Base-by-base conservation (phyloP, 1,140 invertebrate genomes). In the Lucilia sericata region DNA sequence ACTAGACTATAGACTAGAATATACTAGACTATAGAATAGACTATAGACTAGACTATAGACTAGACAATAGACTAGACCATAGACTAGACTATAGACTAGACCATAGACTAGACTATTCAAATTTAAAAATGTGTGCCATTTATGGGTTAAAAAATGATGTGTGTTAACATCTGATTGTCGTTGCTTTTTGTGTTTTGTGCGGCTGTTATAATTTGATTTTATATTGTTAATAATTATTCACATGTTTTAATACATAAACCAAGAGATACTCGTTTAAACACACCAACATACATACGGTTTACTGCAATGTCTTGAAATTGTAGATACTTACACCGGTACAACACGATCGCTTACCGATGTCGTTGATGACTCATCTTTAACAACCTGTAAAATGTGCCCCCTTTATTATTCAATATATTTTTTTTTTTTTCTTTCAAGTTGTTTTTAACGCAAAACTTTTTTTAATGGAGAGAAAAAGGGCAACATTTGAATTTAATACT, bases 191-290 rank as follows among this genome's bases (percentile, higher is more conserved):
- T 21, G 47, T 80, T n/a, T 42, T 78, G n/a, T 78, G 75, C 42
- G 76, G 76, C 42, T 51, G 47, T 80, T 80, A 49, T 80, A 80
- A 49, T 80, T 80, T 49, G 76, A 49, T 80, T 49, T 70, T 49
- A 80, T 80, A 51, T 80, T 80, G 76, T 80, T 80, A 80, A 80
- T 19, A 80, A 80, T 80, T 49, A 80, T 80, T 80, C 76, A 80
- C 76, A 80, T 80, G 76, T 80, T 80, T 51, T 42, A 80, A 42
- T 49, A 80, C 10, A 47, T 42, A 49, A 17, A 2, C 42, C 3
- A 36, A 49, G 2, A 76, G 5, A 12, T 51, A 51, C 10, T 12
- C 49, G 21, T 5, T 1, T 2, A 65, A 65, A 19, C 2, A 70
- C n/a, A 70, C 17, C n/a, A 70, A 12, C 65, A 3, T 25, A 25